Conservation (phyloP, 2,888 invertebrate species). For the Homarus gammarus region DNA sequence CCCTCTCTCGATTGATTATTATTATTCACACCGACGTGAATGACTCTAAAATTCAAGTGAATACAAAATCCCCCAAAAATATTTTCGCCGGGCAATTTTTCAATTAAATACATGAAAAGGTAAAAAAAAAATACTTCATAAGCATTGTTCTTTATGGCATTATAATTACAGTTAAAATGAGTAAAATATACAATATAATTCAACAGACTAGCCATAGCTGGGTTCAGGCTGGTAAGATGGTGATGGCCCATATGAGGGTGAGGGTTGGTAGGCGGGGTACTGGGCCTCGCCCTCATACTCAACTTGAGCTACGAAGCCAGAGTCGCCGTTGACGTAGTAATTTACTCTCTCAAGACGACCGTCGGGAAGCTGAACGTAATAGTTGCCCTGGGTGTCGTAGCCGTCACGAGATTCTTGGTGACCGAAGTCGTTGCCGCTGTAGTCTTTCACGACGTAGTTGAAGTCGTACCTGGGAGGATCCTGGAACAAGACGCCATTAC, state of each 20-base stretch:
- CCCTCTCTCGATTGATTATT: no score
- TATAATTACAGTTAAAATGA: no score
- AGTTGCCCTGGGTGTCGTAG: conserved; percentile 35
- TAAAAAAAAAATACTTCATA: no score
- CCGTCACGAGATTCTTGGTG: conserved; percentile 59
- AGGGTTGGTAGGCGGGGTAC: conserved; percentile 52
- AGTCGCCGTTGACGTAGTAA: conserved; percentile 66
- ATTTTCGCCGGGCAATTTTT: no score
- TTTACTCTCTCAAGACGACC: conserved; percentile 62
- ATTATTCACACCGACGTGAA: no score
- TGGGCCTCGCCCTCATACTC: conserved; percentile 75
- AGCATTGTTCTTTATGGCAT: no score
- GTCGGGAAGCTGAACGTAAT: conserved; percentile 67
- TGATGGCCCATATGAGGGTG: conserved; percentile 18
- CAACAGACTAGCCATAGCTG: background rate
- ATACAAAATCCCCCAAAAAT: no score
- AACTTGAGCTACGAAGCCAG: conserved; percentile 76
- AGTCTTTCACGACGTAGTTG: conserved; percentile 54
- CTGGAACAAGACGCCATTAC: background rate
- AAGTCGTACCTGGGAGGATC: conserved; percentile 47
- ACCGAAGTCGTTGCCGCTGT: conserved; percentile 45
- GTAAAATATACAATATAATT: no score
- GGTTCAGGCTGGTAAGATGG: conserved; percentile 26
- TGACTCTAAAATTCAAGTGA: no score
- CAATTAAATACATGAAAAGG: no score